A percentile compares a stretch with the other conserved stretches of the same genome.
These are phyloP conservation scores for Illadopsis cleaveri DNA, from an alignment of 2,113 vertebrate species.

Conservation along the genomic window DNA sequence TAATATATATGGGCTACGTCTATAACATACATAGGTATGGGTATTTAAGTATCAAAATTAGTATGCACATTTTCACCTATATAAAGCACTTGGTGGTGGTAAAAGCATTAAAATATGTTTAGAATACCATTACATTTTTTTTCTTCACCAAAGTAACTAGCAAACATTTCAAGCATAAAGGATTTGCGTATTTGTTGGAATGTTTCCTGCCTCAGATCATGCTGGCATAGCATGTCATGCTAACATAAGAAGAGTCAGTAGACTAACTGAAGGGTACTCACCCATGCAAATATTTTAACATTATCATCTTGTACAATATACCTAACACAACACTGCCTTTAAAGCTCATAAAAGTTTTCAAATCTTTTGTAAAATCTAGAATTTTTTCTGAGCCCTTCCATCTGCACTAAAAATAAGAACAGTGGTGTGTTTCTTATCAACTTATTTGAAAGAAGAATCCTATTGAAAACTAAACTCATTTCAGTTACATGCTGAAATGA, in stretches of 20 bases:
- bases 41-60: not conserved
- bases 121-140: not conserved
- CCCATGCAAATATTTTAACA: not conserved
- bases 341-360: not conserved
- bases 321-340: not conserved
- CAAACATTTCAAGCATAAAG: not conserved
- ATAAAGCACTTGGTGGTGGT: not conserved
- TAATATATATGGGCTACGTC: not conserved
- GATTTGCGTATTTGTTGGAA: not conserved
- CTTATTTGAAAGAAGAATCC: slow-evolving; percentile 25
- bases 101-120: not conserved
- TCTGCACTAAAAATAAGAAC: not conserved
- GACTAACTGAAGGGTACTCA: not conserved
- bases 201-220: not conserved
- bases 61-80: not conserved
- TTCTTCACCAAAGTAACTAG: not conserved
- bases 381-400: not conserved
- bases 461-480: slow-evolving; percentile 55
- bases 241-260: not conserved
- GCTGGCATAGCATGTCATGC: not conserved
- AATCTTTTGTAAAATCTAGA: not conserved
- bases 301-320: not conserved
- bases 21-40: not conserved
- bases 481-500: slow-evolving; percentile 46
- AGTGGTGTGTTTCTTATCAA: not conserved